Evolutionary conservation across 2,797 vertebrate genomes (phyloP).

Genomic region (Pantherophis alleghaniensis): DNA sequence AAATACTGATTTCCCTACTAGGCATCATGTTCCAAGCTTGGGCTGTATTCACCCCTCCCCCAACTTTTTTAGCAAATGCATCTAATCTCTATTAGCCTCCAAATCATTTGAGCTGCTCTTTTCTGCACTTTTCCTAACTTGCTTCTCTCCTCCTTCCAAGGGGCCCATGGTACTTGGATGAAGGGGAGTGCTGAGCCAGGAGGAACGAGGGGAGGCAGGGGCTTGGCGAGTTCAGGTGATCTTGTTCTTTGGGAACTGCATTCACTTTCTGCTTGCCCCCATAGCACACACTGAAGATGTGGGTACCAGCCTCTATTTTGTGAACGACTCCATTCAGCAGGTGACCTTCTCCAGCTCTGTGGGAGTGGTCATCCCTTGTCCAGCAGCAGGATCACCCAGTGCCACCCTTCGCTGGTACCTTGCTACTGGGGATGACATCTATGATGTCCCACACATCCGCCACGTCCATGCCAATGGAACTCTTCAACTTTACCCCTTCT

Average conservation of each 20-base stretch:
- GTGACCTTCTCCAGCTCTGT: conserved; percentile 99
- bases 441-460: conserved; percentile 97
- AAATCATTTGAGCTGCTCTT: neutral
- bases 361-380: conserved; percentile 99
- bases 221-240: neutral
- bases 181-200: neutral
- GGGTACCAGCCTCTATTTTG: conserved; percentile 98
- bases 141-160: neutral
- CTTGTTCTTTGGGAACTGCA: neutral
- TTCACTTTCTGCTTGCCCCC: conserved; percentile 23
- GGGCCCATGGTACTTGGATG: rapidly evolving
- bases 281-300: conserved; percentile 93
- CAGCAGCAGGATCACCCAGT: conserved; percentile 94
- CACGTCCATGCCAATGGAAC: conserved; percentile 98
- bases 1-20: neutral
- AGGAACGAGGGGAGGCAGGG: neutral
- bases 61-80: neutral
- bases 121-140: neutral
- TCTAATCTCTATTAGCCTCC: neutral
- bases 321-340: conserved; percentile 98
- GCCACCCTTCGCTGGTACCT: conserved; percentile 98
- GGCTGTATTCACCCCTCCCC: neutral
- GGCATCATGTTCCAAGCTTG: neutral
- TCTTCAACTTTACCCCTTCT: conserved; percentile 97
- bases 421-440: conserved; percentile 98